Percentiles rank a stretch among this genome's conserved stretches.
Evolutionary conservation across 2,797 vertebrate genomes (phyloP).

Genomic region (Cuniculus paca): DNA sequence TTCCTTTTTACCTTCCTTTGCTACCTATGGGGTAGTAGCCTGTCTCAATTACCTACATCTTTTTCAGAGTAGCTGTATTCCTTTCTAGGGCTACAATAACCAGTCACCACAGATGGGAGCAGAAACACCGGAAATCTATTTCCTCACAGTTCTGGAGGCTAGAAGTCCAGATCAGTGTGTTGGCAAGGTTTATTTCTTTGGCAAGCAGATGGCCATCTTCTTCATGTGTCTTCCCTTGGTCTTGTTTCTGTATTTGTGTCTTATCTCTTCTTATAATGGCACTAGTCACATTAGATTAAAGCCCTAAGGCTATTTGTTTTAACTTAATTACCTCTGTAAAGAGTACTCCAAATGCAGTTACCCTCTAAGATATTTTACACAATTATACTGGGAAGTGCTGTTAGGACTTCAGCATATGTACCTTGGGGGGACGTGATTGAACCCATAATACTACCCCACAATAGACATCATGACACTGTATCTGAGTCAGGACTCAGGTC

Average conservation of each 20-base stretch:
- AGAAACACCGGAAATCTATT: no score
- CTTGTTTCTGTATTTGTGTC: not conserved
- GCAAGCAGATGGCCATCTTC: not conserved
- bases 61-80: not conserved
- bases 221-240: not conserved
- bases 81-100: not conserved
- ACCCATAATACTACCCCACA: not conserved
- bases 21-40: not conserved
- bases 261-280: not conserved
- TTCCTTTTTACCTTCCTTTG: not conserved
- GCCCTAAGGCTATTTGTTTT: not conserved
- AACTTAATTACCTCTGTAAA: not conserved
- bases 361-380: not conserved
- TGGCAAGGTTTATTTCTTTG: not conserved
- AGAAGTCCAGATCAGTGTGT: not conserved
- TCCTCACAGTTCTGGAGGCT: not conserved
- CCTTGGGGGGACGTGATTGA: not conserved
- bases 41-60: not conserved
- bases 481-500: not conserved
- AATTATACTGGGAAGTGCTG: not conserved
- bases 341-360: not conserved
- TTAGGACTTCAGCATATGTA: not conserved
- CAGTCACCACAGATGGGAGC: no score
- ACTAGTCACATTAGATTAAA: not conserved
- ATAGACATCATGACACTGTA: not conserved